Percentiles rank a stretch among this genome's conserved stretches.
Evolutionary conservation across 2,113 vertebrate species (phyloP).

Genomic region (Larimichthys polyactis): DNA sequence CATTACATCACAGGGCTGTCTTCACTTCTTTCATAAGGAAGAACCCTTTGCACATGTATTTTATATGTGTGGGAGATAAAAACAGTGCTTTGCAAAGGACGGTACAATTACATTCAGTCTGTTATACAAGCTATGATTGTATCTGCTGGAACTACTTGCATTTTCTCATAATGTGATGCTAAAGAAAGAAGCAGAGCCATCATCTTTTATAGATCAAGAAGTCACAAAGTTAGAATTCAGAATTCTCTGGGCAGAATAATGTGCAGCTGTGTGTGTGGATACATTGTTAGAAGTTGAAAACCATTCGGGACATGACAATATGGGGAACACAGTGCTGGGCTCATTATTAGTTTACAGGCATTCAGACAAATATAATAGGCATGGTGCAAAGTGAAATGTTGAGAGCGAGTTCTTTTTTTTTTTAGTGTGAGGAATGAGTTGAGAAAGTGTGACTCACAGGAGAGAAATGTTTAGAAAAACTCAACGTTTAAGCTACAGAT

Average conservation of each 20-base stretch:
- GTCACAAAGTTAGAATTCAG: background rate
- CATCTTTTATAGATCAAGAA: constrained; percentile 6
- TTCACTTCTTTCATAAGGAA: background rate
- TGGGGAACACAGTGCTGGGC: background rate
- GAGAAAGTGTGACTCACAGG: background rate
- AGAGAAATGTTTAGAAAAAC: background rate
- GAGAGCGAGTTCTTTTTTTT: background rate
- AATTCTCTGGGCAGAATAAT: background rate
- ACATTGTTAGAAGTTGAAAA: constrained; percentile 16
- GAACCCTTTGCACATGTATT: background rate
- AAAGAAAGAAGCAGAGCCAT: constrained; percentile 1
- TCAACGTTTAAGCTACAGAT: background rate
- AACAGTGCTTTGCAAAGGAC: background rate
- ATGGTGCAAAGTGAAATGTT: background rate
- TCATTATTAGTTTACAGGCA: constrained; percentile 9
- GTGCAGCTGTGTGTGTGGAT: background rate
- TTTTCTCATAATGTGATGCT: background rate
- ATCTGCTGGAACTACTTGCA: constrained; percentile 13
- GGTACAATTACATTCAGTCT: constrained; percentile 2
- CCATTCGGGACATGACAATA: constrained; percentile 4
- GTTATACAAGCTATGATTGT: constrained; percentile 12
- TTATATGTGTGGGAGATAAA: background rate
- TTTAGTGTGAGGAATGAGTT: background rate
- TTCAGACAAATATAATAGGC: background rate
- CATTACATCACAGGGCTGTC: background rate